Evolutionary conservation across 2,888 invertebrate genomes (phyloP), one percentile per base, ranked within the genome.

Genomic region (Thereva unica): DNA sequence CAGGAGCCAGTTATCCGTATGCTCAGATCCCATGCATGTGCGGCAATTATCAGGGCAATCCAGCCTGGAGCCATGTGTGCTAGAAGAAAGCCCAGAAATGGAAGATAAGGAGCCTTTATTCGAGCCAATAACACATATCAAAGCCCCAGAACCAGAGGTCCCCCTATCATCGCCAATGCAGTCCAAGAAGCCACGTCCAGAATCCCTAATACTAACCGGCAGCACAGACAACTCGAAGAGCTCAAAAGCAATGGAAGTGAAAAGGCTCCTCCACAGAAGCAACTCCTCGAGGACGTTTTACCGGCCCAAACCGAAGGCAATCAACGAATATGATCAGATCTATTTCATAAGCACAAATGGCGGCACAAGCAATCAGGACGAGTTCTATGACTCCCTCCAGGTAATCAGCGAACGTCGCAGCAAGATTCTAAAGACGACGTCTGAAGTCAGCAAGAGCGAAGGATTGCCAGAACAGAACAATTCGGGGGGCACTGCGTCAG

Each of bases 1-100:
- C 67, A 78, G 78, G 64, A 76, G 76, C 53, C 81, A 81, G 71
- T 71, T 81, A 38, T 81, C 81, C 0, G 78, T 81, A 3, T 81
- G 80, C 67, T 81, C 81, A 4, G 81, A 81, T 68, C 77, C 78
- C 37, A 75, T 76, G 2, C 73, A 76, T 64, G 55, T 69, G 38
- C 78, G 75, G 10, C 76, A 79, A 67, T 71, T 81, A 40, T 80
- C 81, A 2, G 80, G 80, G 4, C 81, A 81, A 69, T 80, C 80
- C 4, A 81, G 80, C 68, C 73, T 80, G 66, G 81, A 81, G 67
- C 81, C 81, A 1, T 78, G 78, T 12, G 73, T 81, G n/a, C 75
- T 77, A 7, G 81, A 81, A 74, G 81, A 80, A 70, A 75, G 72
- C 10, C 70, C 72, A 40, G 73, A 73, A 52, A 56, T 57, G 40